Conservation (phyloP, 2,797 vertebrate genomes). For the Aulostomus chinensis region DNA sequence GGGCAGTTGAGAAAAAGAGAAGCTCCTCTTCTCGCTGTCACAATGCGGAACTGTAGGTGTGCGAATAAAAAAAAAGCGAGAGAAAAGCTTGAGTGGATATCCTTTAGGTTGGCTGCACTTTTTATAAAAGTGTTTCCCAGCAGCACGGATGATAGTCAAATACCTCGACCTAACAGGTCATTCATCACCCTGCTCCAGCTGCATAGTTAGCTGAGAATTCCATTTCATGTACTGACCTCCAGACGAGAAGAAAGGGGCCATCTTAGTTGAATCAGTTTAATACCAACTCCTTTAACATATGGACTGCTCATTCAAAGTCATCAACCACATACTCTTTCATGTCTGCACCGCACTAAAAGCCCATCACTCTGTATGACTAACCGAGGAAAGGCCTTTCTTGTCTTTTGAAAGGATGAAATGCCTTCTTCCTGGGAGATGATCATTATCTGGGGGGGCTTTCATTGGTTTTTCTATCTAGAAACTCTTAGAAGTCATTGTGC, state of each 20-base stretch:
- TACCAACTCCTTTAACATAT: conserved; percentile 12
- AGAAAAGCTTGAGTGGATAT: conserved; percentile 5
- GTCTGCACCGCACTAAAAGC: conserved; percentile 21
- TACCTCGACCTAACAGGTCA: conserved; percentile 22
- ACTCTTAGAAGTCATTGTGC: conserved; percentile 49
- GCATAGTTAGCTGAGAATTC: conserved; percentile 10
- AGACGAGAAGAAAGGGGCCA: neutral
- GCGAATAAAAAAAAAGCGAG: too few species aligned
- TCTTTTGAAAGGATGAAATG: conserved; percentile 50
- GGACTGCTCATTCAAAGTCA: conserved; percentile 38
- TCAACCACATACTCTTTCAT: conserved; percentile 14
- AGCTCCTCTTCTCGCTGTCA: too few species aligned
- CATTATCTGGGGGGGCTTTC: conserved; percentile 44
- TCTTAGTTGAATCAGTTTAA: too few species aligned
- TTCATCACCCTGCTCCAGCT: conserved; percentile 45
- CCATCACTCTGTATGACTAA: conserved; percentile 32
- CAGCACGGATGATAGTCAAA: too few species aligned
- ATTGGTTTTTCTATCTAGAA: conserved; percentile 37
- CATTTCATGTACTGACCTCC: conserved; percentile 32
- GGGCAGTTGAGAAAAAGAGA: too few species aligned
- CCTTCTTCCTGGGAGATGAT: conserved; percentile 48
- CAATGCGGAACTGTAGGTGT: too few species aligned
- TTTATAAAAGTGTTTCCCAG: too few species aligned
- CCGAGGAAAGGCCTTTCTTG: conserved; percentile 46
- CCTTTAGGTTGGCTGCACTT: too few species aligned